phyloP scores from a whole-genome alignment of 1,140 invertebrate species.

The Trachelipus rathkii region DNA sequence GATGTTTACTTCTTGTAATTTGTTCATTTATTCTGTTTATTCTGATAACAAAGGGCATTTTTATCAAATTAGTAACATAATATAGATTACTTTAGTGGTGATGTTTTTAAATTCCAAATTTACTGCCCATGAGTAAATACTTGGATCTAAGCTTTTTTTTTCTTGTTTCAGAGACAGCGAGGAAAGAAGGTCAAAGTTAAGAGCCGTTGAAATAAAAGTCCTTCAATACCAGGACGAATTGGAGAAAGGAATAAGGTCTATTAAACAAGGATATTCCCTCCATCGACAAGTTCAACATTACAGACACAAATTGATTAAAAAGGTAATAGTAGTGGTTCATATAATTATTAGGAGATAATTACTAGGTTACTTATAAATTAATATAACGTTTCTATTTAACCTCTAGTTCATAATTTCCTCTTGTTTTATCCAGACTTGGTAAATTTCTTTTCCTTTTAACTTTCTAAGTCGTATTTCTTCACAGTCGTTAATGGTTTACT shows the following conservation, averaged over 20 bases:
- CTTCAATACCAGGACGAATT: conserved; percentile 94
- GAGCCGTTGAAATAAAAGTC: conserved; percentile 91
- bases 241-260: conserved; percentile 71
- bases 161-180: conserved; percentile 54
- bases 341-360: background rate
- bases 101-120: too few species aligned
- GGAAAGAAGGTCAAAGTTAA: conserved; percentile 72
- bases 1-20: too few species aligned
- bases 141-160: background rate
- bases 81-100: too few species aligned
- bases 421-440: background rate
- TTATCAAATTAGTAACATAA: too few species aligned
- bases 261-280: conserved; percentile 73
- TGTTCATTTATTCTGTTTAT: too few species aligned
- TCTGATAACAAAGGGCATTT: too few species aligned
- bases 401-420: background rate
- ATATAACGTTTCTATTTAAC: background rate
- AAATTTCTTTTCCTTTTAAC: background rate
- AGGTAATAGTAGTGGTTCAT: conserved; percentile 54
- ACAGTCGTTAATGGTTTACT: too few species aligned
- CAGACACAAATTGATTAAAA: conserved; percentile 79
- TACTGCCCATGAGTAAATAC: too few species aligned
- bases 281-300: conserved; percentile 85
- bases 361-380: background rate
- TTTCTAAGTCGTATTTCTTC: background rate